Percentiles rank a stretch among this genome's conserved stretches.
phyloP scores from a whole-genome alignment of 2,113 vertebrate genomes.

The Rhinogobius similis region DNA sequence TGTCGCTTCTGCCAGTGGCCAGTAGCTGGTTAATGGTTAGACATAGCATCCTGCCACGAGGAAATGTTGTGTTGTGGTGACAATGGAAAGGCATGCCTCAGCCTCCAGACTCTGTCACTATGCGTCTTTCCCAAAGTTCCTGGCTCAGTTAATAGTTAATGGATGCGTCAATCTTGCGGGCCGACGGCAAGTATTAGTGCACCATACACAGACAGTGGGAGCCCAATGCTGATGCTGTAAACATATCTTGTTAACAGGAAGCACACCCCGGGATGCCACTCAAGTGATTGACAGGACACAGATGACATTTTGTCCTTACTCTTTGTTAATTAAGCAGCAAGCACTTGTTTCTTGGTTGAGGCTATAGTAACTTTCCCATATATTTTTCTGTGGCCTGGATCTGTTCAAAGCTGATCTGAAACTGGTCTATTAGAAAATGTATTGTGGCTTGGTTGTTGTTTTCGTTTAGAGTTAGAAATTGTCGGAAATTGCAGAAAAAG shows the following conservation, averaged over 20 bases:
- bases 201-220: slow-evolving; percentile 64
- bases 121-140: slow-evolving; percentile 54
- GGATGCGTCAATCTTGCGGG: slow-evolving; percentile 65
- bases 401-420: neutral
- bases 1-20: slow-evolving; percentile 42
- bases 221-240: slow-evolving; percentile 72
- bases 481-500: no score
- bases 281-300: slow-evolving; percentile 66
- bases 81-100: slow-evolving; percentile 66
- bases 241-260: slow-evolving; percentile 77
- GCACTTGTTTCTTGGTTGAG: slow-evolving; percentile 33
- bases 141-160: slow-evolving; percentile 70
- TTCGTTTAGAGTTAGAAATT: no score
- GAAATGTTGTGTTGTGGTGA: slow-evolving; percentile 52
- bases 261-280: slow-evolving; percentile 61
- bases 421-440: no score
- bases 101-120: slow-evolving; percentile 39
- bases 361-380: slow-evolving; percentile 16
- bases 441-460: neutral
- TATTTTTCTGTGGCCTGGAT: neutral
- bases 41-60: slow-evolving; percentile 65
- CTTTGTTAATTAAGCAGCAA: slow-evolving; percentile 28
- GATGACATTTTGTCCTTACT: slow-evolving; percentile 46
- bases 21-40: slow-evolving; percentile 75
- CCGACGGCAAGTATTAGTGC: slow-evolving; percentile 59